Evolutionary conservation across 2,797 vertebrate species (phyloP).

Genomic region (Octomys mimax): DNA sequence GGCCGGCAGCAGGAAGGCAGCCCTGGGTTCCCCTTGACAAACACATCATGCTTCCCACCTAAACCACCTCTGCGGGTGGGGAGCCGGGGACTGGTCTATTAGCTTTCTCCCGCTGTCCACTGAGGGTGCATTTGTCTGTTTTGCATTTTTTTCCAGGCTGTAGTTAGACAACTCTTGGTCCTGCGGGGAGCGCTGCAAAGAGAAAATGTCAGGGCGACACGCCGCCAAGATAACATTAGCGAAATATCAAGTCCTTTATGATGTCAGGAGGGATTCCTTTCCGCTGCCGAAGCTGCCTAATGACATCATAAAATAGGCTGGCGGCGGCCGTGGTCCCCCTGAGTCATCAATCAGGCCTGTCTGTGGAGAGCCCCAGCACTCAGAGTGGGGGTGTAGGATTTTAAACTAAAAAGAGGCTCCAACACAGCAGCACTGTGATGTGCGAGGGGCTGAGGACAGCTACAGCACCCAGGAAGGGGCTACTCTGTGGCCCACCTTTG

Average conservation of each 20-base stretch:
- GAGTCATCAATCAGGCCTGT: constrained; percentile 89
- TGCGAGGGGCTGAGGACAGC: background rate
- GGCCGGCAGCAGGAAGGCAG: background rate
- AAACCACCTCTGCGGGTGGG: constrained; percentile 83
- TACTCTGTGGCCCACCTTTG: background rate
- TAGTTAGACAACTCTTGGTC: constrained; percentile 88
- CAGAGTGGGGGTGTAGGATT: background rate
- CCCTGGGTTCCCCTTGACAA: constrained; percentile 82
- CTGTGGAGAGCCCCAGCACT: constrained; percentile 74
- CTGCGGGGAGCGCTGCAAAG: constrained; percentile 86
- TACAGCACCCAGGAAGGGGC: background rate
- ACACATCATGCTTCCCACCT: constrained; percentile 87
- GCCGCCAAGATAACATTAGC: constrained; percentile 91
- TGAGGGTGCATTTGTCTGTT: constrained; percentile 89
- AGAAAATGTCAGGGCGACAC: constrained; percentile 89
- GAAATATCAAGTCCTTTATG: constrained; percentile 92
- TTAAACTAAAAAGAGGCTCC: constrained; percentile 55
- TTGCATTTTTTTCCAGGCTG: constrained; percentile 90
- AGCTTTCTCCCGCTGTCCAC: constrained; percentile 87
- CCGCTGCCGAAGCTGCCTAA: constrained; percentile 88
- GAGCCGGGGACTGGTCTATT: constrained; percentile 81
- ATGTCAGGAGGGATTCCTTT: constrained; percentile 92
- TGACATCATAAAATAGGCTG: constrained; percentile 91
- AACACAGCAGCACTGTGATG: background rate
- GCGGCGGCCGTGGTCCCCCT: constrained; percentile 86